Evolutionary conservation across 2,888 invertebrate species (phyloP), one percentile per base, ranked within the genome.

Genomic region (Muschampia plurimacula): DNA sequence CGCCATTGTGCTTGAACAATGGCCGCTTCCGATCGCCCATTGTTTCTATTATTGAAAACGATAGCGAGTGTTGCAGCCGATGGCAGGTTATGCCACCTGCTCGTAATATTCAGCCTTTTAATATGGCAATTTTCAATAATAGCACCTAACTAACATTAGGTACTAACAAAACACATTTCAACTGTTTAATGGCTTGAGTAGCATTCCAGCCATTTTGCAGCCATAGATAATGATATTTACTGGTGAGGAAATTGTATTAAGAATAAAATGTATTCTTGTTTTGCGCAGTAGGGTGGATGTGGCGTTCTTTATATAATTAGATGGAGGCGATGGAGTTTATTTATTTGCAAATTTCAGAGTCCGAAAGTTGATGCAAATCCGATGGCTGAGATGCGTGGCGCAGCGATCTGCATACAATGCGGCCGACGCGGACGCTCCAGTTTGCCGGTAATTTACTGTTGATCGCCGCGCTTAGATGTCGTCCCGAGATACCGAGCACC

Each of bases 341-440:
- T 84, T 86, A 86, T 88, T 87, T 86, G 88, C 86, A 86, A 87
- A 87, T 89, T 84, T 88, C 84, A 80, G 82, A 82, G 81, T 79
- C 87, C 86, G 86, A 88, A 88, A 86, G 83, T 86, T 89, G 88
- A 92, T 92, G 92, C 91, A 90, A 92, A 92, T 91, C 83, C 77
- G 77, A 79, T 79, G 82, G 82, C 80, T 80, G 86, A 82, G 82
- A 83, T 84, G 86, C 82, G 84, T 79, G 77, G 74, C 74, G 77
- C 82, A 83, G 77, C 77, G 82, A 92, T 92, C 93, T 93, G 91
- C 93, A 93, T 93, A 93, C 93, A 93, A 93, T 93, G 91, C 86
- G 81, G 72, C 69, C 76, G 77, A 81, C 88, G 2, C 32, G 32
- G 32, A 32, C 32, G 91, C 88, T 89, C 91, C 91, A 92, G 89